Evolutionary conservation across 2,888 invertebrate genomes (phyloP).

Genomic region (Notocelia uddmanniana): DNA sequence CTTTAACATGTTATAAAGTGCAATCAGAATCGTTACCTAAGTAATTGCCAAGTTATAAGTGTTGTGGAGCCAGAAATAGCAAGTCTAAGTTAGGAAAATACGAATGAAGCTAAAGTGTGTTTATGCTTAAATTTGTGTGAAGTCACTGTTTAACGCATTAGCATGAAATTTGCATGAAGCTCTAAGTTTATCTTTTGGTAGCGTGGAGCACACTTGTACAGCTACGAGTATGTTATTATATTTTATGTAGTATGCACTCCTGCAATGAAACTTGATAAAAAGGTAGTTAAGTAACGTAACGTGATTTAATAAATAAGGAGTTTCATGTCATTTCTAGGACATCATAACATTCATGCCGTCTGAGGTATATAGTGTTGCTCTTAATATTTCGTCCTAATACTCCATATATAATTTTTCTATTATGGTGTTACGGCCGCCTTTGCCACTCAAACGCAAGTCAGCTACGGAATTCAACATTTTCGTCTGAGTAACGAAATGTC

Average conservation of each 20-base stretch:
- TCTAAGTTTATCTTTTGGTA: constrained; percentile 37
- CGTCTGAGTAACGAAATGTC: constrained; percentile 12
- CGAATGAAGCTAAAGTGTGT: constrained; percentile 24
- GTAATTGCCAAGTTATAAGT: constrained; percentile 15
- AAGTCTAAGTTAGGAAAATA: constrained; percentile 26
- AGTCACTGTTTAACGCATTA: constrained; percentile 40
- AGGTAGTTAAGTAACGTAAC: too few relatives aligned
- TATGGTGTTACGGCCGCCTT: background rate
- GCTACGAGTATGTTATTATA: constrained; percentile 5
- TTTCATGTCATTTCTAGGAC: background rate
- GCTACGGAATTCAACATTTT: constrained; percentile 1
- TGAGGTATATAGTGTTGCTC: too few relatives aligned
- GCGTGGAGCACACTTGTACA: constrained; percentile 16
- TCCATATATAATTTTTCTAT: background rate
- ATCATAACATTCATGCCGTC: background rate
- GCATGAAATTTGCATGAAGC: constrained; percentile 44
- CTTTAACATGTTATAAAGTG: constrained; percentile 18
- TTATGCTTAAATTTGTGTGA: constrained; percentile 40
- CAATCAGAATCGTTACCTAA: constrained; percentile 1
- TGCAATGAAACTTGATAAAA: background rate
- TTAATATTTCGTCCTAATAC: background rate
- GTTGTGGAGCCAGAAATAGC: constrained; percentile 19
- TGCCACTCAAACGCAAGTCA: background rate
- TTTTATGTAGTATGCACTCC: background rate
- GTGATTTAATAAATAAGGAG: background rate